Evolutionary conservation across 2,797 vertebrate genomes (phyloP).

Genomic region (Tolypeutes matacus): DNA sequence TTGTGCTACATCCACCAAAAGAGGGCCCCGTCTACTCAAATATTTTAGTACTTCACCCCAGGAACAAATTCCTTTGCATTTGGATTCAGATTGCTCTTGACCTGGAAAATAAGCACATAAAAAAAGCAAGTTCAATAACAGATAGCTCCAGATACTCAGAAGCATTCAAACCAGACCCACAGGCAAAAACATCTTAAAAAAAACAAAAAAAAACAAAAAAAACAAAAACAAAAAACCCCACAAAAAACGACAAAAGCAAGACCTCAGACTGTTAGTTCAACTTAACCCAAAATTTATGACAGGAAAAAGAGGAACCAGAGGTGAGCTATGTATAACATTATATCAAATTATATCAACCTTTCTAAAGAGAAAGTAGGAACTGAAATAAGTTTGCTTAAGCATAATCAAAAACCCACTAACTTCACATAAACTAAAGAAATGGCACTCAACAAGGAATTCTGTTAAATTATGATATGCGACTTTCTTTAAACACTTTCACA

Average conservation of each 20-base stretch:
- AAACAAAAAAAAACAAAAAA: constrained; percentile 31
- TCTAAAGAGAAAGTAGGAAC: constrained; percentile 43
- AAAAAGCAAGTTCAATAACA: constrained; percentile 80
- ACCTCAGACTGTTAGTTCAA: constrained; percentile 41
- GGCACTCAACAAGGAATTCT: constrained; percentile 30
- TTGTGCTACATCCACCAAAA: constrained; percentile 91
- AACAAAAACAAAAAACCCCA: too few relatives aligned
- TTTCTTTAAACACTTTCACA: constrained; percentile 30
- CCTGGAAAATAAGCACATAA: constrained; percentile 87
- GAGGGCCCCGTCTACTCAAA: constrained; percentile 90
- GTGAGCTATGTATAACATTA: not conserved
- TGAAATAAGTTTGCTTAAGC: constrained; percentile 54
- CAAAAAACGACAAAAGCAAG: constrained; percentile 57
- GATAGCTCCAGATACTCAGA: constrained; percentile 69
- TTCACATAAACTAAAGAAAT: constrained; percentile 57
- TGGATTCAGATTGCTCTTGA: constrained; percentile 96
- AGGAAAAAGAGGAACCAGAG: constrained; percentile 44
- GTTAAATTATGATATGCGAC: not conserved
- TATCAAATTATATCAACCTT: constrained; percentile 43
- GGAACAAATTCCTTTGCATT: constrained; percentile 97
- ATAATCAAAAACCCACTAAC: constrained; percentile 42
- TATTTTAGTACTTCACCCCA: constrained; percentile 93
- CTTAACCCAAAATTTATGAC: constrained; percentile 43
- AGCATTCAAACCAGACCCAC: constrained; percentile 71
- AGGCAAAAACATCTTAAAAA: constrained; percentile 70